phyloP scores from a whole-genome alignment of 1,140 invertebrate genomes.

The Oryzaephilus surinamensis region DNA sequence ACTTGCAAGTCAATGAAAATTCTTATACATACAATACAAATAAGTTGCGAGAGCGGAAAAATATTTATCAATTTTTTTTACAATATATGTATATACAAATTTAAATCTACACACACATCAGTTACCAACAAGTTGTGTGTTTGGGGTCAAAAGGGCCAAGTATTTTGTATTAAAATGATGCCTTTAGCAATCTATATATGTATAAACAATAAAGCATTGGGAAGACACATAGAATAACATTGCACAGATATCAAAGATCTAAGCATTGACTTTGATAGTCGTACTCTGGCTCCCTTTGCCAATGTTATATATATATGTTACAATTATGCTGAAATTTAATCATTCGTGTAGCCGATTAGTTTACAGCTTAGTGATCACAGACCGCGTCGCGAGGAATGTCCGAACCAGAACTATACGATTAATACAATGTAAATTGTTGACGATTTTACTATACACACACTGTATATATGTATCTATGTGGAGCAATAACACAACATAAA shows the following conservation, averaged over 20 bases:
- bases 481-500: no score
- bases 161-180: constrained; percentile 4
- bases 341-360: constrained; percentile 37
- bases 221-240: constrained; percentile 9
- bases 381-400: constrained; percentile 34
- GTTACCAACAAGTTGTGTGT: no score
- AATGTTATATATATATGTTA: constrained; percentile 31
- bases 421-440: constrained; percentile 36
- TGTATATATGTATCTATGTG: no score
- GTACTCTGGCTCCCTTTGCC: no score
- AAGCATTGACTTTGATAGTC: constrained; percentile 13
- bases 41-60: no score
- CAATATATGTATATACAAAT: no score
- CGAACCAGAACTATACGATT: constrained; percentile 30
- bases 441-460: no score
- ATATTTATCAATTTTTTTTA: no score
- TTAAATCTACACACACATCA: no score
- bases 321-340: constrained; percentile 39
- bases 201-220: constrained; percentile 9
- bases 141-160: no score
- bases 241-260: constrained; percentile 14
- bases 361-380: constrained; percentile 34
- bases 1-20: no score
- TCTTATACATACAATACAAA: no score
- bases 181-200: constrained; percentile 4